Base-by-base conservation (phyloP, 2,797 vertebrate genomes). In the Sylvia borin region DNA sequence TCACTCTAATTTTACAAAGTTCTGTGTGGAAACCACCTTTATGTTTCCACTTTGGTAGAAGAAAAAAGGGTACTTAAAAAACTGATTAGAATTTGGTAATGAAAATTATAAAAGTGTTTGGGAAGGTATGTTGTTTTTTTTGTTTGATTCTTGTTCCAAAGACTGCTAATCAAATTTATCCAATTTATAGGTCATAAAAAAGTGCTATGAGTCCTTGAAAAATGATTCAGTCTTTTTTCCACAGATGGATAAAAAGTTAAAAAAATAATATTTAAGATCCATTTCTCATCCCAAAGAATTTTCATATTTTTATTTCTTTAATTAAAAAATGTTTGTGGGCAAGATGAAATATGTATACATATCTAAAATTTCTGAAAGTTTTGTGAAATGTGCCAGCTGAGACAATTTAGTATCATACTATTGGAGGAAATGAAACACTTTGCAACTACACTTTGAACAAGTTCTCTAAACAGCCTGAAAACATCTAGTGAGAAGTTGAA, bases 81-180 rank as follows among this genome's bases (percentile, higher is more conserved):
- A 47, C 4, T 45, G 9, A 54, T 72, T 75, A 26, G 12, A 76
- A 62, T 74, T 38, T 70, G 7, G 51, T 62, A 62, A 64, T 55
- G 17, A 54, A 68, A 21, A 72, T 1, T 3, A 7, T 42, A 76
- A 16, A 50, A 68, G 2, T 22, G 12, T 38, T 80, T 12, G 1
- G 2, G 1, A 7, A 7, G 5, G 6, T 3, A 20, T 2, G 5
- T 42, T 27, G 3, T 2, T 75, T 90, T 90, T 14, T 2, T 90
- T 67, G 16, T 42, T 76, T 79, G 40, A 66, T 80, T 14, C 22
- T 64, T 74, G 5, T 62, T 90, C 27, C 2, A 3, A 79, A 13
- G 36, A 70, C 36, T 34, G 6, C 3, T 73, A 62, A 79, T 76
- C 11, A 11, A 86, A 53, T 78, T 62, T 53, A 45, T 43, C 3